Conservation (phyloP, 2,888 invertebrate genomes). For the Teleogryllus oceanicus region DNA sequence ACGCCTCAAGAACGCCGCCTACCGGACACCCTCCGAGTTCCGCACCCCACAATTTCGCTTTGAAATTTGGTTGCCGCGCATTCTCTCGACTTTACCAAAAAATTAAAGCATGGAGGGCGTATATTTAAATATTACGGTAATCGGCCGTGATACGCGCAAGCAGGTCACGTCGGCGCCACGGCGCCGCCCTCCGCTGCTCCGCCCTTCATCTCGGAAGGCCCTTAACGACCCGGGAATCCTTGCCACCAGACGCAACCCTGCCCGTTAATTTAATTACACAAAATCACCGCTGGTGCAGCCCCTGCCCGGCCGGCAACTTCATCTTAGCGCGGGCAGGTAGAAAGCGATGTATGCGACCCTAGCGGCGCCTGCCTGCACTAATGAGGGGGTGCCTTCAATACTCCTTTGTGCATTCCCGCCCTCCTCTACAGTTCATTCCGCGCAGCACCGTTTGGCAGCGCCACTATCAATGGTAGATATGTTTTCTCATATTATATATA, state of each 20-base stretch:
- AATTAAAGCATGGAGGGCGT: not conserved
- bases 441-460: too few species aligned
- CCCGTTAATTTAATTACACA: slow-evolving; percentile 2
- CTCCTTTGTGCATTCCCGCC: too few species aligned
- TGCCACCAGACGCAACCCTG: not conserved
- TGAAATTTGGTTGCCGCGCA: not conserved
- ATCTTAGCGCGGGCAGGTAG: not conserved
- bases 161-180: not conserved
- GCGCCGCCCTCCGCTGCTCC: too few species aligned
- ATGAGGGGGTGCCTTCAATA: too few species aligned
- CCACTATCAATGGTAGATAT: too few species aligned
- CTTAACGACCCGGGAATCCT: not conserved
- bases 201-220: not conserved
- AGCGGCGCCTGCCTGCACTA: not conserved
- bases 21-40: not conserved
- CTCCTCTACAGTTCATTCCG: too few species aligned
- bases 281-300: not conserved
- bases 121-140: slow-evolving; percentile 5
- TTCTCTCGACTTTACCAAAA: not conserved
- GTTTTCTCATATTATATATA: too few species aligned
- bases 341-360: not conserved
- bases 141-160: not conserved
- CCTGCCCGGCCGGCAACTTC: not conserved
- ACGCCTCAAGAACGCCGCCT: not conserved
- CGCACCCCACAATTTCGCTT: not conserved